Percentiles rank a stretch among this genome's conserved stretches.
phyloP scores from a whole-genome alignment of 2,113 vertebrate genomes.

The Etia nguti region DNA sequence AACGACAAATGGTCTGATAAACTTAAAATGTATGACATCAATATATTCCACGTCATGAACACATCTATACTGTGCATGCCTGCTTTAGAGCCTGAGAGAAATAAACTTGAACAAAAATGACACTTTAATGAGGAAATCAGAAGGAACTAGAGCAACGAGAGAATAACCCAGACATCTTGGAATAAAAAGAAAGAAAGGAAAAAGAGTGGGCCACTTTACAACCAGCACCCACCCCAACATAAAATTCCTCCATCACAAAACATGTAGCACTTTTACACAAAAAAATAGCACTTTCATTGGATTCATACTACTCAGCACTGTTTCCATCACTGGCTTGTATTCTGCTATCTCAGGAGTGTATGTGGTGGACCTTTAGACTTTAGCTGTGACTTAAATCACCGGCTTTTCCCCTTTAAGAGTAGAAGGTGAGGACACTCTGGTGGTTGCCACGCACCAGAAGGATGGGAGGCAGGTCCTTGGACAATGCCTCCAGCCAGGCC shows the following conservation, averaged over 20 bases:
- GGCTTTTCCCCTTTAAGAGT: constrained; percentile 76
- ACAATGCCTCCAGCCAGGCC: constrained; percentile 93
- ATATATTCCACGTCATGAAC: constrained; percentile 11
- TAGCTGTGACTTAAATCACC: constrained; percentile 9
- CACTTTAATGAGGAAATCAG: background rate
- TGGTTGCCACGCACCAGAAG: constrained; percentile 96
- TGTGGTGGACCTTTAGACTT: constrained; percentile 25
- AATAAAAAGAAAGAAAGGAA: constrained; percentile 27
- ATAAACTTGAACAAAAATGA: background rate
- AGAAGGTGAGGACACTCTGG: constrained; percentile 98
- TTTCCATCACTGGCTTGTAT: constrained; percentile 26
- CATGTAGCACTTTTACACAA: background rate
- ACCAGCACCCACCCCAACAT: background rate
- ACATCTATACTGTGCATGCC: constrained; percentile 24
- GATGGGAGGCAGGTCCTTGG: constrained; percentile 90
- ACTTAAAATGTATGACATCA: constrained; percentile 31
- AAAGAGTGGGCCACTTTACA: background rate
- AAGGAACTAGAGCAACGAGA: constrained; percentile 23
- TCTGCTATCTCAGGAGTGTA: constrained; percentile 31
- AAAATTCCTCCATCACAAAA: background rate
- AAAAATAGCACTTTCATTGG: background rate
- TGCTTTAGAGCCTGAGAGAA: constrained; percentile 43
- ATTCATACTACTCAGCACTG: background rate
- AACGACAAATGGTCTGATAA: constrained; percentile 70
- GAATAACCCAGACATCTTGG: background rate